Evolutionary conservation across 2,797 vertebrate genomes (phyloP), one percentile per base, ranked within the genome.

Genomic region (Capromys pilorides): DNA sequence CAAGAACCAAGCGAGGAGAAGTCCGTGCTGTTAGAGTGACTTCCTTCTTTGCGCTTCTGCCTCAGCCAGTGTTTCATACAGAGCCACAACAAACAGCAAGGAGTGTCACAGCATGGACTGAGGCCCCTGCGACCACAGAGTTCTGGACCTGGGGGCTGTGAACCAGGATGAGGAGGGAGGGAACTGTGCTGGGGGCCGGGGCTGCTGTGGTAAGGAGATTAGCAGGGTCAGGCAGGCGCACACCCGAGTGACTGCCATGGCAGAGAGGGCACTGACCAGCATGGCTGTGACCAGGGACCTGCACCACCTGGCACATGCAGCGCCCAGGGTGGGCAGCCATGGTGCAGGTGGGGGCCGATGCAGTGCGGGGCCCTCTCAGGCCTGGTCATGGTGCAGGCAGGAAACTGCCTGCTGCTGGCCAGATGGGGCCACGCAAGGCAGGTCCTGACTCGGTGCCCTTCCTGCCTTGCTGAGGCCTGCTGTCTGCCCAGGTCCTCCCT

Each of bases 21-120:
- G 26, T 14, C 1, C 6, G 45, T 33, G 75, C 71, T 75, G 28
- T 33, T 31, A 2, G 28, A 31, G 28, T 11, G 45, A 33, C 28
- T 78, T 33, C 8, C 7, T 31, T 6, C 6, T 21, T 19, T 33
- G 12, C 41, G 6, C 31, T 49, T 49, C 2, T 6, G 45, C 26
- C 18, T 78, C 2, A 12, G 45, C 39, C 13, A 8, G 26, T 26
- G 73, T 45, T 31, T 45, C 39, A 28, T 9, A 10, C 8, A 21
- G 14, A 51, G 28, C 41, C 45, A 10, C 3, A 0, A 5, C 21
- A 33, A 11, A 33, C 14, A 16, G 13, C 28, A 45, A 4, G 28
- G 51, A 31, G 14, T 2, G 16, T 14, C 14, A 4, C 1, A 13
- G 26, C 0, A 5, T 49, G 41, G 26, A 24, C 73, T 18, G 2